phyloP scores from a whole-genome alignment of 1,140 invertebrate genomes.

The Penaeus japonicus region DNA sequence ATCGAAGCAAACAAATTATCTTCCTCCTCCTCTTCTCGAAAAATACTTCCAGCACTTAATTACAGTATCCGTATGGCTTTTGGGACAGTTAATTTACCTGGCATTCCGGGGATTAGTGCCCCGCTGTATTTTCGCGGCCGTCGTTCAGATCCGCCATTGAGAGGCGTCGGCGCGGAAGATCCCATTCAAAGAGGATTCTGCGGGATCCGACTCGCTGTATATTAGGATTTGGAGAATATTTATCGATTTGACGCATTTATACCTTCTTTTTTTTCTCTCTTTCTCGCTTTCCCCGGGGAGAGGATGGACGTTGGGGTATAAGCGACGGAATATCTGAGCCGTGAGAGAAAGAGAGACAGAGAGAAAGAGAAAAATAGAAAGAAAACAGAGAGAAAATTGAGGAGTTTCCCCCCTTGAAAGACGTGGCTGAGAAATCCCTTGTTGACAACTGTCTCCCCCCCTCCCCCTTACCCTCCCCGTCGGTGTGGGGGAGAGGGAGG shows the following conservation, averaged over 20 bases:
- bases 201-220: conserved; percentile 15
- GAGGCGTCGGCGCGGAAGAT: conserved; percentile 49
- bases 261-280: background rate
- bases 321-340: no score
- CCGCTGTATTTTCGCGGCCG: conserved; percentile 29
- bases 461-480: no score
- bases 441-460: no score
- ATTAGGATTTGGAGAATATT: conserved; percentile 10
- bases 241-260: no score
- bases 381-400: no score
- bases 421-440: no score
- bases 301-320: background rate
- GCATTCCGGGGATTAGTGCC: conserved; percentile 42
- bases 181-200: conserved; percentile 20
- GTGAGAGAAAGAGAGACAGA: no score
- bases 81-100: conserved; percentile 48
- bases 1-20: no score
- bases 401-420: no score
- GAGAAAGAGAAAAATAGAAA: background rate
- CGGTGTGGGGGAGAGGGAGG: background rate
- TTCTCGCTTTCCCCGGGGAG: background rate
- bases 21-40: no score
- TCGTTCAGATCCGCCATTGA: conserved; percentile 24
- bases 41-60: conserved; percentile 17
- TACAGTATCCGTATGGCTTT: conserved; percentile 46